phyloP scores from a whole-genome alignment of 2,888 invertebrate genomes.

The Melipona bicolor region DNA sequence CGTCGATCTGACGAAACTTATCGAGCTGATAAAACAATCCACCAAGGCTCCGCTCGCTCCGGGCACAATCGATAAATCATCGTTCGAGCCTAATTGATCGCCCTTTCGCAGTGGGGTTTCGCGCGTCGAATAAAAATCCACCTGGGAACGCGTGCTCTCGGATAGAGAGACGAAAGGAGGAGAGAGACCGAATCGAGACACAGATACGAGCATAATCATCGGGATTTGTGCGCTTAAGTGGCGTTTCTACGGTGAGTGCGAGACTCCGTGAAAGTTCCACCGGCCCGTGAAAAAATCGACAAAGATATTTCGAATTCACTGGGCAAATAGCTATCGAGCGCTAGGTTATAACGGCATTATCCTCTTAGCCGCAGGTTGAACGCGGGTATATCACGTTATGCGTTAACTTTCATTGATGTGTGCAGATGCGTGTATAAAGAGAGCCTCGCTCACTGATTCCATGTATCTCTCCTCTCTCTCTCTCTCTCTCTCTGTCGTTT shows the following conservation, averaged over 20 bases:
- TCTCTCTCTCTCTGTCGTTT: slow-evolving; percentile 2
- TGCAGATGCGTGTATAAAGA: slow-evolving; percentile 68
- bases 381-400: slow-evolving; percentile 59
- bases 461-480: background rate
- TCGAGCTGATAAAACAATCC: background rate
- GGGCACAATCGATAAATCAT: background rate
- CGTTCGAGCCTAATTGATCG: background rate
- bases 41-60: background rate
- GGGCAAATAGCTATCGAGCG: slow-evolving; percentile 62
- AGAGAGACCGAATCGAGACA: background rate
- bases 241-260: slow-evolving; percentile 50
- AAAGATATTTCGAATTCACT: slow-evolving; percentile 72
- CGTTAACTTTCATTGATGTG: slow-evolving; percentile 69
- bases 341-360: slow-evolving; percentile 68
- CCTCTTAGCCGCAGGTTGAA: slow-evolving; percentile 62
- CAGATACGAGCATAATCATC: slow-evolving; percentile 39
- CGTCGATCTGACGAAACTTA: background rate
- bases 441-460: slow-evolving; percentile 42
- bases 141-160: background rate
- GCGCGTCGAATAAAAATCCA: background rate
- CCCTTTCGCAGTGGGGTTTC: accelerated
- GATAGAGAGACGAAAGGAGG: no score
- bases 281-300: slow-evolving; percentile 67
- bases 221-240: slow-evolving; percentile 51
- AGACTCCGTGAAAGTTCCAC: slow-evolving; percentile 60